A percentile compares a stretch with the other conserved stretches of the same genome.
These are phyloP conservation scores for Drosophila simulans DNA, from an alignment of 1,140 invertebrate genomes.

Conservation along the genomic window DNA sequence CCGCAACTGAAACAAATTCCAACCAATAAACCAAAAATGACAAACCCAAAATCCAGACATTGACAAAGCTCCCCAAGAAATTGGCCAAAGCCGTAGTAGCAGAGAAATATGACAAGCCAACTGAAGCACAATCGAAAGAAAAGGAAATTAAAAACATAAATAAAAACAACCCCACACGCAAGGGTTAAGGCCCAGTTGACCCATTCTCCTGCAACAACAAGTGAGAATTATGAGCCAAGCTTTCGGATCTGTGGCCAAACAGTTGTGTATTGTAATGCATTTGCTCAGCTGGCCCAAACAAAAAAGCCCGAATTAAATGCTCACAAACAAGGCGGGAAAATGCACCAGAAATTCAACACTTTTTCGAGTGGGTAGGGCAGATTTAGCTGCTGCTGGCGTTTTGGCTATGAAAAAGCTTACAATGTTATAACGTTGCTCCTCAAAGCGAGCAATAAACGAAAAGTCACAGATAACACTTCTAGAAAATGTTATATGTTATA, in stretches of 20 bases:
- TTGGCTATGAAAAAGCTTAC: not conserved
- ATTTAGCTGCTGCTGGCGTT: not conserved
- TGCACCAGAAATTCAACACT: constrained; percentile 77
- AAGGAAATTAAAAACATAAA: constrained; percentile 81
- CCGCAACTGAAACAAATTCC: constrained; percentile 44
- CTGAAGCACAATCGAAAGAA: constrained; percentile 62
- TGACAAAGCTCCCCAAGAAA: constrained; percentile 73
- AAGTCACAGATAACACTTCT: too few species aligned
- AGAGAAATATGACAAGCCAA: constrained; percentile 33
- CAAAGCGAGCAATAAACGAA: too few species aligned
- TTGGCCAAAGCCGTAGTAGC: constrained; percentile 42
- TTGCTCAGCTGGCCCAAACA: constrained; percentile 45
- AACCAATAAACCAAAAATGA: constrained; percentile 59
- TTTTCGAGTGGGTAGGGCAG: constrained; percentile 38
- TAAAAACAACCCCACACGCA: constrained; percentile 62
- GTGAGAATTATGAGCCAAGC: constrained; percentile 70
- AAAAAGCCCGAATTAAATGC: constrained; percentile 62
- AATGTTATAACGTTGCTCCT: not conserved
- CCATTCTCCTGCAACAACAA: constrained; percentile 32
- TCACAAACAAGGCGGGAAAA: constrained; percentile 60
- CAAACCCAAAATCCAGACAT: constrained; percentile 62
- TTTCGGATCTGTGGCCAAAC: constrained; percentile 61
- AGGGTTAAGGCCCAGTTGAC: constrained; percentile 21
- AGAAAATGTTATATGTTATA: too few species aligned
- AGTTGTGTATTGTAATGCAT: constrained; percentile 77